Evolutionary conservation across 2,888 invertebrate species (phyloP), one percentile per base, ranked within the genome.

Genomic region (Drosophila mettleri): DNA sequence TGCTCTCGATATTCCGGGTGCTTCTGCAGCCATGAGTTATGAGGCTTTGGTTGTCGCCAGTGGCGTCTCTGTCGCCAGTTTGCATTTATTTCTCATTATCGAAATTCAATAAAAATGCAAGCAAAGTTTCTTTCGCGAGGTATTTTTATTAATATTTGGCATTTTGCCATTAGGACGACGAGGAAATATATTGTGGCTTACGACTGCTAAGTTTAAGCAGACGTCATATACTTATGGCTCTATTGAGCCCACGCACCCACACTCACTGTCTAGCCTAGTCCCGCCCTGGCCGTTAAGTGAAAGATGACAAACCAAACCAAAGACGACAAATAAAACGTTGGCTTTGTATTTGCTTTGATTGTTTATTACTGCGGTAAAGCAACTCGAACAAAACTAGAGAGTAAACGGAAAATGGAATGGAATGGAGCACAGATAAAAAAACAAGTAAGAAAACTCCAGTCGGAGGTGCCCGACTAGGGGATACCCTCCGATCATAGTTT

Each of bases 81-180:
- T 83, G 78, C 84, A 80, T 88, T 88, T 81, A 78, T 85, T 84
- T 74, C 81, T 84, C 77, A 84, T 88, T 88, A 84, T 84, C 84
- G 83, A 79, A 78, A 69, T 86, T 86, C 69, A 76, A 73, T 73
- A 75, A 81, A 86, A 87, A 72, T 82, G 86, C 75, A 86, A 68
- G 72, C 51, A 70, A 73, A 80, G 68, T 74, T 86, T 53, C 51
- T 46, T 62, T 54, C 27, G 46, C 36, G 41, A 62, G 53, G 54
- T 57, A 71, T 58, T 74, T 80, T 60, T 59, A 71, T 60, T 59
- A 71, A 65, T 73, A 69, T 77, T 75, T 86, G 85, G 85, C 89
- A 67, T 66, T 75, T 70, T 67, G 87, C 85, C 85, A 86, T 71
- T 87, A 77, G 65, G 64, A 62, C 58, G 16, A 43, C 43, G 54